Evolutionary conservation across 2,797 vertebrate species (phyloP).

Genomic region (Acipenser oxyrinchus): DNA sequence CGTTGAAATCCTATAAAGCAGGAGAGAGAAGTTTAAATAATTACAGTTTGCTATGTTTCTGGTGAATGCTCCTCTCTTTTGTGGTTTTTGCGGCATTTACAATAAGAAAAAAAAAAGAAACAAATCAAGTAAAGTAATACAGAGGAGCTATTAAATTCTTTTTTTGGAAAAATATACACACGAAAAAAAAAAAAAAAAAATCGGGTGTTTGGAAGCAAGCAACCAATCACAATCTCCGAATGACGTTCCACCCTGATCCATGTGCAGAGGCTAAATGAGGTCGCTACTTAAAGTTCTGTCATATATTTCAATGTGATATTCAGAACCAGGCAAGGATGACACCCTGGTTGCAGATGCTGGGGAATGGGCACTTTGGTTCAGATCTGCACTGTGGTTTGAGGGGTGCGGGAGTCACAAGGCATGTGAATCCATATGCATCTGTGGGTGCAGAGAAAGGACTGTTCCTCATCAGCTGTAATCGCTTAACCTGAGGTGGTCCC

Average conservation of each 20-base stretch:
- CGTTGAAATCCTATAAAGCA: constrained; percentile 56
- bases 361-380: not conserved
- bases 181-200: constrained; percentile 43
- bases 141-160: constrained; percentile 38
- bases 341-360: no score
- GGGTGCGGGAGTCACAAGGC: no score
- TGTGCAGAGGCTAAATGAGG: not conserved
- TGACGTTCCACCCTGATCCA: not conserved
- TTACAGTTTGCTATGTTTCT: constrained; percentile 43
- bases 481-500: no score
- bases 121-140: constrained; percentile 38
- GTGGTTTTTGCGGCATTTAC: constrained; percentile 23
- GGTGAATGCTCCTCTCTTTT: constrained; percentile 16
- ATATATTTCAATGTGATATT: no score
- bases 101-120: constrained; percentile 30
- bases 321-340: no score
- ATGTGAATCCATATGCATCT: no score
- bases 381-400: not conserved
- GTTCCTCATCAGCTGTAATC: no score
- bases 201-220: constrained; percentile 8
- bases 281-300: no score
- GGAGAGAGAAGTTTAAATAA: constrained; percentile 38
- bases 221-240: not conserved
- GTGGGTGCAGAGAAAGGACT: no score
- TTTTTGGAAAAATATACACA: constrained; percentile 37